Percentiles rank a stretch among this genome's conserved stretches.
phyloP scores from a whole-genome alignment of 2,113 vertebrate genomes.

The Ursus arctos region DNA sequence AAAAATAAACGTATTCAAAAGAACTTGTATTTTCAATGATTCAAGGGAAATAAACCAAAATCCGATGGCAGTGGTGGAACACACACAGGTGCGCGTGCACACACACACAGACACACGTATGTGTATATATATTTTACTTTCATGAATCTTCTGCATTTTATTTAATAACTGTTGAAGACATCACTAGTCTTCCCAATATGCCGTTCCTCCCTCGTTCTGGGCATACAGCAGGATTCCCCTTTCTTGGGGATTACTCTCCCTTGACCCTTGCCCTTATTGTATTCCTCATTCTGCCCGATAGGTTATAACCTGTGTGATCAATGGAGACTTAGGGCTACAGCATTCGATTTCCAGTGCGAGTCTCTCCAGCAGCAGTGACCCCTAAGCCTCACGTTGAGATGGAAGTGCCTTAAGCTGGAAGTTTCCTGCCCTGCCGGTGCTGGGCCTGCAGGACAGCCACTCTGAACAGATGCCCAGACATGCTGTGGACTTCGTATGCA shows the following conservation, averaged over 20 bases:
- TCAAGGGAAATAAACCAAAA: not conserved
- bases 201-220: not conserved
- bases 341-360: not conserved
- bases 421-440: not conserved
- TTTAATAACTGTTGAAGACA: not conserved
- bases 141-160: not conserved
- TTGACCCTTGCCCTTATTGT: not conserved
- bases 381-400: not conserved
- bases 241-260: not conserved
- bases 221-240: not conserved
- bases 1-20: conserved; percentile 42
- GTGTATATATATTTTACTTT: not conserved
- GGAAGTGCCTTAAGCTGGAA: not conserved
- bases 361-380: not conserved
- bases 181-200: not conserved
- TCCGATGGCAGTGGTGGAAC: not conserved
- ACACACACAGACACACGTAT: not conserved
- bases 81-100: not conserved
- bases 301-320: not conserved
- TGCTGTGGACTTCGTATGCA: not conserved
- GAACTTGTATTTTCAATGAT: not conserved
- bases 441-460: not conserved
- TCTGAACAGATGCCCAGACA: not conserved
- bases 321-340: not conserved
- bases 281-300: not conserved